phyloP scores from a whole-genome alignment of 1,140 invertebrate species.

The Conopomorpha cramerella region DNA sequence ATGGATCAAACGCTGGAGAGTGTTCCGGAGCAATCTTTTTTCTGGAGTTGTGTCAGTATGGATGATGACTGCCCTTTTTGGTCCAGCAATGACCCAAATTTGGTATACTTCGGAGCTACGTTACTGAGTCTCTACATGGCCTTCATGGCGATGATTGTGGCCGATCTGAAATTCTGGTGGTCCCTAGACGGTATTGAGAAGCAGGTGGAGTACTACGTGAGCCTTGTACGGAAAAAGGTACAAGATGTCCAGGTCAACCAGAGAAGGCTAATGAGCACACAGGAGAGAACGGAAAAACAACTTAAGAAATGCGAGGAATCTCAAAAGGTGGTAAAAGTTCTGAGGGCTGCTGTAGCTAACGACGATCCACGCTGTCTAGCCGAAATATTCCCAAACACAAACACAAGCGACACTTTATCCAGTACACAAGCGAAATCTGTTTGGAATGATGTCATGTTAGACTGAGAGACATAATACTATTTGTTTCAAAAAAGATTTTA shows the following conservation, averaged over 20 bases:
- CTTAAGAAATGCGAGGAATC: slow-evolving; percentile 20
- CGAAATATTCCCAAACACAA: too few species aligned
- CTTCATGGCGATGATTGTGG: slow-evolving; percentile 22
- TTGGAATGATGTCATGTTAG: too few species aligned
- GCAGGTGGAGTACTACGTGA: slow-evolving; percentile 26
- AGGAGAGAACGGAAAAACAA: slow-evolving; percentile 28
- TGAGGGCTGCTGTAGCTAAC: slow-evolving; percentile 13
- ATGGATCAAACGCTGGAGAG: slow-evolving; percentile 15
- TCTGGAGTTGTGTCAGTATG: slow-evolving; percentile 31
- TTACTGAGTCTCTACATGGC: slow-evolving; percentile 17
- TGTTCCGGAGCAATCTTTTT: slow-evolving; percentile 18
- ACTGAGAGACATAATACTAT: too few species aligned
- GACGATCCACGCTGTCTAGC: slow-evolving; percentile 9
- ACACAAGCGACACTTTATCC: too few species aligned
- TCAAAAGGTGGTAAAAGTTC: slow-evolving; percentile 15
- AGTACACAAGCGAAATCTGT: too few species aligned
- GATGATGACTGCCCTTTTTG: slow-evolving; percentile 29
- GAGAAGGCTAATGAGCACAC: slow-evolving; percentile 17
- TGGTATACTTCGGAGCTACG: slow-evolving; percentile 24
- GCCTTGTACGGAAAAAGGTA: slow-evolving; percentile 26
- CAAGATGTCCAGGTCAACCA: slow-evolving; percentile 26
- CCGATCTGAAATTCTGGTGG: slow-evolving; percentile 34
- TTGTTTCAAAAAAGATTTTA: too few species aligned
- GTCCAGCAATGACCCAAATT: slow-evolving; percentile 16
- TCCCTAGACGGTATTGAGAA: slow-evolving; percentile 22